Base-by-base conservation (phyloP, 2,113 vertebrate genomes). In the Strix uralensis region DNA sequence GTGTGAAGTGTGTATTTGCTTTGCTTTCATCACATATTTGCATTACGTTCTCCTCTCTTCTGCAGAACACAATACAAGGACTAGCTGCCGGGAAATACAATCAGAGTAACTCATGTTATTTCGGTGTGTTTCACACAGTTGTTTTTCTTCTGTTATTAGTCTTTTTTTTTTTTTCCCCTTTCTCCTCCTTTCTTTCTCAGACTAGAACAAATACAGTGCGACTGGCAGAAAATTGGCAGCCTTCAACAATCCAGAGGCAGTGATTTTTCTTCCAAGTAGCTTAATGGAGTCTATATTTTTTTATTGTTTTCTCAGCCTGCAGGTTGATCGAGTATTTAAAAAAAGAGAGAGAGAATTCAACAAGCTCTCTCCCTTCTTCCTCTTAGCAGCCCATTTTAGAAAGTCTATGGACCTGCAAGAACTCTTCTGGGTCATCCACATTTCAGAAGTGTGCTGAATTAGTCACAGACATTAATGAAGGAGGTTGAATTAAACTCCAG, bases 231-330 rank as follows among this genome's bases (percentile, higher is more conserved):
- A 89, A 92, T 63, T 91, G 82, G 63, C 81, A 90, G 52, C 40
- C 86, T 65, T 88, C 88, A 89, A 51, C 9, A 10, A 92, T 67
- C 81, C 92, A 94, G 49, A 95, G 95, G 77, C 85, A 63, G 36
- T 90, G 27, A 78, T 51, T 81, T 83, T 90, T 71, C 80, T 92
- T 83, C 90, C 90, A 89, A 94, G 66, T 78, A 82, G 78, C 67
- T 89, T 90, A 96, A 93, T 92, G 86, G 93, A 91, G 65, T 54
- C 34, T 86, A 21, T 34, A 49, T 63, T 81, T 74, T 84, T 92
- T 95, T 44, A 91, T 94, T 85, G 54, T 95, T 95, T 97, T 78
- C 88, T 96, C 81, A 93, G 85, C 58, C 78, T 96, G 80, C 30
- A 69, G 78, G 58, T 92, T 82, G 52, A 75, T 71, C 0, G 25